Evolutionary conservation across 2,113 vertebrate genomes (phyloP).

Genomic region (Caranx ignobilis): DNA sequence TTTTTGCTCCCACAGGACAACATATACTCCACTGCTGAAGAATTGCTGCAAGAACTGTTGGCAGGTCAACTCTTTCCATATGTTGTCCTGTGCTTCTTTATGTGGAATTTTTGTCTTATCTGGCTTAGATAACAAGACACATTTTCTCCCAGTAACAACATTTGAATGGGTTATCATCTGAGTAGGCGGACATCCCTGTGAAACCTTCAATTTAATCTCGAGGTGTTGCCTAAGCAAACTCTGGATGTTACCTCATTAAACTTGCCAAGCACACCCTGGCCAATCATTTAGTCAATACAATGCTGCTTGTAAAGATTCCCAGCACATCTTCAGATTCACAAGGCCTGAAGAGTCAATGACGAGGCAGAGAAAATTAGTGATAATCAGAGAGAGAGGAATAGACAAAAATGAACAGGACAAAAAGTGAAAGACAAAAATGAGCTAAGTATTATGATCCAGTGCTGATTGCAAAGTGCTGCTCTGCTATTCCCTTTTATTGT

Average conservation of each 20-base stretch:
- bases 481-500: not conserved
- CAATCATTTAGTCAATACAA: constrained; percentile 57
- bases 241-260: constrained; percentile 48
- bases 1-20: constrained; percentile 15
- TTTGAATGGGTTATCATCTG: constrained; percentile 48
- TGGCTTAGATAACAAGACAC: constrained; percentile 41
- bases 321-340: constrained; percentile 36
- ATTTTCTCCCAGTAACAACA: constrained; percentile 53
- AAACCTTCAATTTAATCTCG: constrained; percentile 46
- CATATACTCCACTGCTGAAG: constrained; percentile 29
- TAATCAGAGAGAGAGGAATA: constrained; percentile 13
- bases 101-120: constrained; percentile 41
- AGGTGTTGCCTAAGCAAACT: constrained; percentile 31
- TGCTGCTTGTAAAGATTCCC: constrained; percentile 41
- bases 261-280: constrained; percentile 42
- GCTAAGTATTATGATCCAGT: not conserved
- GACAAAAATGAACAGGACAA: not conserved
- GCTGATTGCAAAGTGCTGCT: not conserved
- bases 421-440: not conserved
- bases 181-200: constrained; percentile 44
- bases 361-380: constrained; percentile 2
- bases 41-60: constrained; percentile 21
- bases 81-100: constrained; percentile 11
- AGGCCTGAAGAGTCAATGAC: constrained; percentile 15
- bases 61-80: constrained; percentile 15